Conservation (phyloP, 2,113 vertebrate genomes). For the Anguilla rostrata region DNA sequence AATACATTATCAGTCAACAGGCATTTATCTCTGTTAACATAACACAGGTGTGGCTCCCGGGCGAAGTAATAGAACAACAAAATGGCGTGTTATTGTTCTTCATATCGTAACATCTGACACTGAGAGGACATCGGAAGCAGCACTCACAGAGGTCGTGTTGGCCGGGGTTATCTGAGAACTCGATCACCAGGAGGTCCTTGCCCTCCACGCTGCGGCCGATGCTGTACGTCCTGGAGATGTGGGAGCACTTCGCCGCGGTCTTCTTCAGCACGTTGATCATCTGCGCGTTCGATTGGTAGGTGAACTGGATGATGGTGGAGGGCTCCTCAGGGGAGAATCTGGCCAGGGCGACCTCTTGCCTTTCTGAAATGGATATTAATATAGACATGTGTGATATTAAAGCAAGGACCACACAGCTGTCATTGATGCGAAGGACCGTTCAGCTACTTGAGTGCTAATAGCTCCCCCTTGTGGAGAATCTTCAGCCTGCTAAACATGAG, state of each 20-base stretch:
- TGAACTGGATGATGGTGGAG: slow-evolving; percentile 81
- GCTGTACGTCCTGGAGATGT: slow-evolving; percentile 86
- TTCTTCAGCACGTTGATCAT: slow-evolving; percentile 85
- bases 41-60: not conserved
- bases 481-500: too few relatives aligned
- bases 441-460: too few relatives aligned
- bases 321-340: slow-evolving; percentile 66
- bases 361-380: slow-evolving; percentile 59
- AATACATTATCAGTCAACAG: not conserved
- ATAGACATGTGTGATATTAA: not conserved
- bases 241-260: slow-evolving; percentile 82
- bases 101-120: not conserved
- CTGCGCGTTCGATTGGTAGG: slow-evolving; percentile 82
- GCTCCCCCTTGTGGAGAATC: too few relatives aligned
- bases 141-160: slow-evolving; percentile 89
- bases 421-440: too few relatives aligned
- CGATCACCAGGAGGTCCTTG: slow-evolving; percentile 87
- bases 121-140: not conserved
- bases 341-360: slow-evolving; percentile 64
- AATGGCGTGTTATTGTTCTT: not conserved
- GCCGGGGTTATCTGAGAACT: slow-evolving; percentile 88
- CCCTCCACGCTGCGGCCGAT: slow-evolving; percentile 91
- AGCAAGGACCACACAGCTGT: too few relatives aligned
- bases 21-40: not conserved
- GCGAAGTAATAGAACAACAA: not conserved